phyloP scores from a whole-genome alignment of 2,888 invertebrate species.

The Arctia plantaginis region DNA sequence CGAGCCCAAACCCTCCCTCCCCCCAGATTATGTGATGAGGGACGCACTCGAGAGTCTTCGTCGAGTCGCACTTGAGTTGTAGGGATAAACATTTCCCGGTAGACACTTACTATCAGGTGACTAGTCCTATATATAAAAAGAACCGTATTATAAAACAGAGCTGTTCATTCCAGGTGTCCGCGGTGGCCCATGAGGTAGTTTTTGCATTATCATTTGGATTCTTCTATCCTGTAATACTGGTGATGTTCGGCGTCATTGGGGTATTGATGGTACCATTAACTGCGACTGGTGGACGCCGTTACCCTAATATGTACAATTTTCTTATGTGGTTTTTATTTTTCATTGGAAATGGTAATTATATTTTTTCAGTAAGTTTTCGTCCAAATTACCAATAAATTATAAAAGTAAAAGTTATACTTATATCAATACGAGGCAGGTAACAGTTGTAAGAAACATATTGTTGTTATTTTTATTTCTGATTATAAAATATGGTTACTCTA shows the following conservation, averaged over 20 bases:
- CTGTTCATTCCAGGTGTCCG: constrained; percentile 87
- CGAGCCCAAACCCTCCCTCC: too few species aligned
- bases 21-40: too few species aligned
- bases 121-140: too few species aligned
- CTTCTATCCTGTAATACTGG: constrained; percentile 94
- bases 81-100: too few species aligned
- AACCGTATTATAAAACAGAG: background rate
- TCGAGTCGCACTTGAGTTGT: too few species aligned
- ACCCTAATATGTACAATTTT: constrained; percentile 89
- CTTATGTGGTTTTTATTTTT: constrained; percentile 93
- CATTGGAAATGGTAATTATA: constrained; percentile 89
- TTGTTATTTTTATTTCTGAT: background rate
- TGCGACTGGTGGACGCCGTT: constrained; percentile 73
- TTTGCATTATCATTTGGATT: constrained; percentile 92
- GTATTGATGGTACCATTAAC: constrained; percentile 85
- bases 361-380: too few species aligned
- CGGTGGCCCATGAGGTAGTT: constrained; percentile 95
- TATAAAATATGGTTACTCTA: too few species aligned
- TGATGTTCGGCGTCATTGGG: constrained; percentile 91
- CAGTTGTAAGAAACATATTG: background rate
- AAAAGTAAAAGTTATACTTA: too few species aligned
- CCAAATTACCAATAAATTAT: too few species aligned
- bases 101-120: too few species aligned
- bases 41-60: too few species aligned
- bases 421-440: too few species aligned